phyloP scores from a whole-genome alignment of 2,113 vertebrate genomes.

The Saimiri boliviensis region DNA sequence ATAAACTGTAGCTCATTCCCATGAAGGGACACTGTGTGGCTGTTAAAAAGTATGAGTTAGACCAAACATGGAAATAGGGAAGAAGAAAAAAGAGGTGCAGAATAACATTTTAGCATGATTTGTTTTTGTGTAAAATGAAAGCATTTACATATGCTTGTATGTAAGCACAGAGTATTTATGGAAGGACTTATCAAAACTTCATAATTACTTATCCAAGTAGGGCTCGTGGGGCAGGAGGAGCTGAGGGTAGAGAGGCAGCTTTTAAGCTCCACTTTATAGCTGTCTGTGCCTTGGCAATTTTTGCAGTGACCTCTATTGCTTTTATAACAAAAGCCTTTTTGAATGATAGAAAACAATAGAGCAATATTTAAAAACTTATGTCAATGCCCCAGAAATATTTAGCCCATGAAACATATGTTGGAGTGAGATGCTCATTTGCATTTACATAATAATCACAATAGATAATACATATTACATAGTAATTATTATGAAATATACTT shows the following conservation, averaged over 20 bases:
- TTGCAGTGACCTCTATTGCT: slow-evolving; percentile 14
- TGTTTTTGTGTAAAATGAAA: slow-evolving; percentile 26
- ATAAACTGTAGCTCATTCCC: not conserved
- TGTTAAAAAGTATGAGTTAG: not conserved
- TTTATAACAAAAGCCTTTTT: slow-evolving; percentile 35
- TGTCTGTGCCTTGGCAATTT: not conserved
- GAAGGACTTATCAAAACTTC: not conserved
- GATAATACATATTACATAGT: not conserved
- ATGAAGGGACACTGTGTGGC: accelerated
- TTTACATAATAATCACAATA: slow-evolving; percentile 25
- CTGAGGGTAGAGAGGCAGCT: not conserved
- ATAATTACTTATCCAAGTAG: not conserved
- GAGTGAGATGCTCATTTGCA: not conserved
- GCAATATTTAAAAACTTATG: slow-evolving; percentile 22
- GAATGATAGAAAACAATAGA: not conserved
- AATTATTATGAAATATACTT: not conserved
- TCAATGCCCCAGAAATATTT: not conserved
- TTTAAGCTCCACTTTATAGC: not conserved
- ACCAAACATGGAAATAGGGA: not conserved
- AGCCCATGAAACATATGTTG: not conserved
- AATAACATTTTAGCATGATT: not conserved
- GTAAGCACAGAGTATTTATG: slow-evolving; percentile 8
- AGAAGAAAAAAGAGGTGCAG: not conserved
- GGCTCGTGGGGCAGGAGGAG: not conserved
- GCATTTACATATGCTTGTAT: not conserved